Evolutionary conservation across 1,140 invertebrate species (phyloP).

Genomic region (Ceratoteleas bidentatus): DNA sequence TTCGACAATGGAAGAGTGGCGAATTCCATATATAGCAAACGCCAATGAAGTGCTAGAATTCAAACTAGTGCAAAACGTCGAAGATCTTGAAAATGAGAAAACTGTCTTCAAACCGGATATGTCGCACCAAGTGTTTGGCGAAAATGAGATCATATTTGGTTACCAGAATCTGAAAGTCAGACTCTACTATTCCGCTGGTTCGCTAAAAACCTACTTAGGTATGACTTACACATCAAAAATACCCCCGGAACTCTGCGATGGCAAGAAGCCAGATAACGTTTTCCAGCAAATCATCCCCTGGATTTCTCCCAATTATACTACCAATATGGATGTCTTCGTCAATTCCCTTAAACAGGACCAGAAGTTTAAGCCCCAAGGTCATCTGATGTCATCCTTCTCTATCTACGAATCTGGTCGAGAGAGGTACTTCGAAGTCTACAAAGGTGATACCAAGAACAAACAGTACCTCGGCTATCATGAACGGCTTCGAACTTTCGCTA

Average conservation of each 20-base stretch:
- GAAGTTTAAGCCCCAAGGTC: conserved; percentile 87
- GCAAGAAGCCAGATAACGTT: conserved; percentile 91
- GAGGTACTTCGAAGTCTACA: conserved; percentile 90
- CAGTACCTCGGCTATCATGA: conserved; percentile 91
- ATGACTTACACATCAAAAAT: conserved; percentile 86
- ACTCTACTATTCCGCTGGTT: conserved; percentile 91
- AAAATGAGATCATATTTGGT: conserved; percentile 96
- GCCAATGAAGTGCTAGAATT: conserved; percentile 89
- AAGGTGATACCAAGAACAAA: conserved; percentile 85
- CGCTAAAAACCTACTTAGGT: conserved; percentile 87
- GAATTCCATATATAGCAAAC: conserved; percentile 83
- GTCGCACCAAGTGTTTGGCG: conserved; percentile 97
- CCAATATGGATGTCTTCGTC: conserved; percentile 88
- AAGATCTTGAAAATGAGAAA: conserved; percentile 88
- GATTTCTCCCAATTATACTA: conserved; percentile 83
- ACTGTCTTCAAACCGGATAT: conserved; percentile 91
- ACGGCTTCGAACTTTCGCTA: conserved; percentile 93
- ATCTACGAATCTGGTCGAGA: conserved; percentile 77
- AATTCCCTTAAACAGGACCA: conserved; percentile 86
- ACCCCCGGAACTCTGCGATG: conserved; percentile 79
- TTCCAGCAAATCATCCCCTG: conserved; percentile 85
- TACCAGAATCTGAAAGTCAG: conserved; percentile 91
- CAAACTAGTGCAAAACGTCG: conserved; percentile 86
- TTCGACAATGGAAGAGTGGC: too few relatives aligned
- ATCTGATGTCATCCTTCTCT: conserved; percentile 84